phyloP scores from a whole-genome alignment of 1,140 invertebrate species.

The Rhyzopertha dominica region DNA sequence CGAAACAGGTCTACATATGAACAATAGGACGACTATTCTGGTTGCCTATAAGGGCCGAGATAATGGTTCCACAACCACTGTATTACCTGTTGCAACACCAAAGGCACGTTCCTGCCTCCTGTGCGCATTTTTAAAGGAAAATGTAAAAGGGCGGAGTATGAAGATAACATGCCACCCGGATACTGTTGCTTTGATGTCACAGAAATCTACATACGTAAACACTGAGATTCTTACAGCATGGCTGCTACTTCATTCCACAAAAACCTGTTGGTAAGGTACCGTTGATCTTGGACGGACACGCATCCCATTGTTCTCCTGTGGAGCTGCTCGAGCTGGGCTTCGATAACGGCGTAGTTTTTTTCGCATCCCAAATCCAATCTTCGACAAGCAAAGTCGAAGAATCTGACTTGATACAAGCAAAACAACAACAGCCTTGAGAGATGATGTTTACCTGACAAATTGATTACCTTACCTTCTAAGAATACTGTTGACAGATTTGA shows the following conservation, averaged over 20 bases:
- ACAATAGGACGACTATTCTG: neutral
- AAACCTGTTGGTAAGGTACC: slow-evolving; percentile 38
- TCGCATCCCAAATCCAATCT: too few relatives aligned
- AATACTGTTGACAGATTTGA: neutral
- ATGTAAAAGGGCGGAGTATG: slow-evolving; percentile 36
- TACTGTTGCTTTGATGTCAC: too few relatives aligned
- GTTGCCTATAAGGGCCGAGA: slow-evolving; percentile 4
- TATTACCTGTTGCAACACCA: slow-evolving; percentile 32
- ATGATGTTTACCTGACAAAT: too few relatives aligned
- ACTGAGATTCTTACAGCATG: slow-evolving; percentile 43
- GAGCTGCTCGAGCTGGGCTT: slow-evolving; percentile 37
- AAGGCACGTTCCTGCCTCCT: slow-evolving; percentile 33
- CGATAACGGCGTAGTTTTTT: slow-evolving; percentile 40
- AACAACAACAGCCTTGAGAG: too few relatives aligned
- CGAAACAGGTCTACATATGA: slow-evolving; percentile 23
- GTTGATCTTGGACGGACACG: slow-evolving; percentile 42
- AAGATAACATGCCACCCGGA: slow-evolving; percentile 33
- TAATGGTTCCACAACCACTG: slow-evolving; percentile 12
- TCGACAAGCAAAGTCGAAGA: too few relatives aligned
- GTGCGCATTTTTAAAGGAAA: slow-evolving; percentile 35
- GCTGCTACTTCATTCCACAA: slow-evolving; percentile 38
- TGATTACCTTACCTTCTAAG: too few relatives aligned
- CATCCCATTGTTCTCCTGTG: slow-evolving; percentile 33
- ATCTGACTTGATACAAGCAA: too few relatives aligned
- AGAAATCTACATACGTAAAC: slow-evolving; percentile 32